Percentiles rank a stretch among this genome's conserved stretches.
Evolutionary conservation across 2,888 invertebrate species (phyloP).

Genomic region (Selenia dentaria): DNA sequence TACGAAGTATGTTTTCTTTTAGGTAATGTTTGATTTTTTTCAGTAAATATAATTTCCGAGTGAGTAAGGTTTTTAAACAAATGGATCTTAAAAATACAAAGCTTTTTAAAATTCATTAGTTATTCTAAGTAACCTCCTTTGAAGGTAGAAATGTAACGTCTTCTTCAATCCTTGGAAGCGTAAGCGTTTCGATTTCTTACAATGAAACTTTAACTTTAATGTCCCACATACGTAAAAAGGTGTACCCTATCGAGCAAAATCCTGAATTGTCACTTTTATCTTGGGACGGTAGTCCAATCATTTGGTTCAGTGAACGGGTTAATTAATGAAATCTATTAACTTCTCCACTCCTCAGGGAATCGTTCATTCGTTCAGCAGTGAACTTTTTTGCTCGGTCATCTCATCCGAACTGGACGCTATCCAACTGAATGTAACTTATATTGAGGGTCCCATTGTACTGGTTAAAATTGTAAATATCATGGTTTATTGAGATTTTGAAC

Average conservation of each 20-base stretch:
- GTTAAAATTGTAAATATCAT: conserved; percentile 13
- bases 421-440: conserved; percentile 46
- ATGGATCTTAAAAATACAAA: too few relatives aligned
- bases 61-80: too few relatives aligned
- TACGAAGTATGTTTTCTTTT: too few relatives aligned
- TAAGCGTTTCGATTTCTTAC: too few relatives aligned
- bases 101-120: too few relatives aligned
- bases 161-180: too few relatives aligned
- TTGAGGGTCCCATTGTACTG: conserved; percentile 9
- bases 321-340: conserved; percentile 85
- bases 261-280: conserved; percentile 75
- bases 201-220: too few relatives aligned
- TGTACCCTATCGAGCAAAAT: conserved; percentile 43
- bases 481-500: too few relatives aligned
- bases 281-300: conserved; percentile 76
- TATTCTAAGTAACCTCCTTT: too few relatives aligned
- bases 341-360: conserved; percentile 68
- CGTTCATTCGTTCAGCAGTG: conserved; percentile 24
- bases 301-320: conserved; percentile 81
- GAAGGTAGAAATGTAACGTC: too few relatives aligned
- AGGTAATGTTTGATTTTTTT: too few relatives aligned
- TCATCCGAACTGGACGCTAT: conserved; percentile 59
- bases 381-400: conserved; percentile 67
- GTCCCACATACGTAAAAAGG: conserved; percentile 20
- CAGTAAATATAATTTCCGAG: too few relatives aligned